Base-by-base conservation (phyloP, 2,113 vertebrate genomes). In the Raja brachyura region DNA sequence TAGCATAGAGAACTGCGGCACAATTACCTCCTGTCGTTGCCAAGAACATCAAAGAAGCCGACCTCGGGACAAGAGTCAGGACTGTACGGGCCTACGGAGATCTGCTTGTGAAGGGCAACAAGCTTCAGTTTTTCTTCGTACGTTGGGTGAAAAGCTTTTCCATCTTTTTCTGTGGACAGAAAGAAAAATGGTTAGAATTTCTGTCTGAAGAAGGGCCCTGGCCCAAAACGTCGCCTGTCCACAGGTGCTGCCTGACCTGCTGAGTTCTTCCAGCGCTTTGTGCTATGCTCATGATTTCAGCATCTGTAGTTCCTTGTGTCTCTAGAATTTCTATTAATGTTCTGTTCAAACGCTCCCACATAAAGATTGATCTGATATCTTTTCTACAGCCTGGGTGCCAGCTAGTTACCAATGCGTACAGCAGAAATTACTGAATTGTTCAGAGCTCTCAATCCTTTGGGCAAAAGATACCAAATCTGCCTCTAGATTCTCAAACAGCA, bases 41-140 rank as follows among this genome's bases (percentile, higher is more conserved):
- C 99, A 95, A 99, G 95, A 90, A 99, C 98, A 94, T 99, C 99
- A 95, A 99, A 99, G 96, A 99, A 99, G 94, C 99, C 99, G 83
- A 99, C 98, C 94, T 99, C 99, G 18, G 99, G 98, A 74, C 97
- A 98, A 93, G 97, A 98, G 93, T 99, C 99, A 14, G 98, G 98
- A 94, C 99, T 99, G 93, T 98, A 99, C 11, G 98, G 98, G 20
- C 99, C 99, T 94, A 97, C 94, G 5, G 98, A 96, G 94, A 99
- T 97, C 95, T 98, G 99, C 94, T 99, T 99, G 95, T 98, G 97
- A 61, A 99, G 96, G 0, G 99, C 99, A 93, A 99, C 98, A 78
- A 99, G 96, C 93, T 97, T 98, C 61, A 99, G 97, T 93, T 99
- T 99, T 96, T 99, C 98, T 96, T 99, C 98, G 0, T 99, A 99